Evolutionary conservation across 2,888 invertebrate genomes (phyloP), one percentile per base, ranked within the genome.

Genomic region (Xanthia togata): DNA sequence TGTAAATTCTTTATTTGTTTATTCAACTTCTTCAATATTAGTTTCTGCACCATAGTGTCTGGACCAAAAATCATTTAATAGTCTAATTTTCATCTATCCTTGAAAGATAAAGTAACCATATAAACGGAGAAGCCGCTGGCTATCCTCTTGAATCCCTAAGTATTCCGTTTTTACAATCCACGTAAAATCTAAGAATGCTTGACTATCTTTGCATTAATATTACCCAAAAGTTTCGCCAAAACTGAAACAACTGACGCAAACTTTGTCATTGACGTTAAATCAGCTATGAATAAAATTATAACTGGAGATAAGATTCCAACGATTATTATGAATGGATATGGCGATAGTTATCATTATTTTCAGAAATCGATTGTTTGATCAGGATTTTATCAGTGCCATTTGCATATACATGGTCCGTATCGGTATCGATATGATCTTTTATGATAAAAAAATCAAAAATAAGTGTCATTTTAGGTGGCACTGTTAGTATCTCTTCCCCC

Each of bases 261-360:
- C 11, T 60, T 62, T 73, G 68, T 60, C 63, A 82, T 78, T 60
- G 47, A 65, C 55, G 47, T 50, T 50, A 69, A 73, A 70, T 60
- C 38, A 60, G 35, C 50, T 11, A 64, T 73, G 44, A 83, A 82
- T 73, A 85, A 72, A 85, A 63, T 71, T 59, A 72, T 82, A 59
- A 38, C 71, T 23, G 9, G 5, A 41, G 83, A 83, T 85, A 77
- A 83, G 82, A 83, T 82, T 63, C 59, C 23, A 26, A 0, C 41
- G 86, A 85, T 83, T 82, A 83, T 82, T 78, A 86, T 81, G 78
- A 88, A 88, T 86, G 76, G 70, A 76, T 78, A 74, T n/a, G 50
- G 11, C 73, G 80, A 81, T 76, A 86, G 38, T 70, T 87, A 87
- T 87, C 87, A 63, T 60, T 83, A 70, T 86, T 88, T 81, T 68